Conservation (phyloP, 92 coral and sea anemone genomes). For the Palythoa caribaeorum region DNA sequence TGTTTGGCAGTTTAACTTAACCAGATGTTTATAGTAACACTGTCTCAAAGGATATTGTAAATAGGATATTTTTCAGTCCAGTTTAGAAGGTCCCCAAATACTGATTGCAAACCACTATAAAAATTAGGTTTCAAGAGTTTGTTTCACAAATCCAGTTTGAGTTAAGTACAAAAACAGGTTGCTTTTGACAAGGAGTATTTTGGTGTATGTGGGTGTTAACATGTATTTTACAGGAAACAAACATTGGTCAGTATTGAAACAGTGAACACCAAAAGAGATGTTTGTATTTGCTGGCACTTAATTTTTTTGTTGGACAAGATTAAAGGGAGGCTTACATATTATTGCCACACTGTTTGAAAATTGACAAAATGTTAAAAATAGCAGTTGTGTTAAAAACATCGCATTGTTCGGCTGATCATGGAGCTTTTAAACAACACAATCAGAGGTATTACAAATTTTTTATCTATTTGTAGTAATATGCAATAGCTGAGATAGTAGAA, state of each 20-base stretch:
- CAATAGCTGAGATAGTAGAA: slow-evolving; percentile 27
- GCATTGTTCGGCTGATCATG: slow-evolving; percentile 21
- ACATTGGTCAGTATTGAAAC: slow-evolving; percentile 22
- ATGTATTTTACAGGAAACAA: slow-evolving; percentile 21
- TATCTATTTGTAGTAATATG: neutral
- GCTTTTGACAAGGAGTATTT: slow-evolving; percentile 16
- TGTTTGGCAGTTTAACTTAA: neutral
- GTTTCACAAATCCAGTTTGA: slow-evolving; percentile 6
- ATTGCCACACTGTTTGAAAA: slow-evolving; percentile 28
- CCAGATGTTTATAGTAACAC: neutral
- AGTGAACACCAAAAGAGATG: slow-evolving; percentile 28
- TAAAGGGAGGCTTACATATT: slow-evolving; percentile 22
- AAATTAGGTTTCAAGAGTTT: slow-evolving; percentile 8
- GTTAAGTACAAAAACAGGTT: slow-evolving; percentile 6
- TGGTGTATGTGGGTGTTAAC: slow-evolving; percentile 24
- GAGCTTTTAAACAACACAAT: slow-evolving; percentile 7
- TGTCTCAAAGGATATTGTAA: slow-evolving; percentile 18
- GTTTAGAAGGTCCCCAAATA: slow-evolving; percentile 8
- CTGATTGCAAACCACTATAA: slow-evolving; percentile 29
- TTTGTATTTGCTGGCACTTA: slow-evolving; percentile 16
- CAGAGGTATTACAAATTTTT: neutral
- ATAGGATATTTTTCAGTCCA: slow-evolving; percentile 10
- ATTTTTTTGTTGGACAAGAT: slow-evolving; percentile 21
- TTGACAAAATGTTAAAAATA: slow-evolving; percentile 31
- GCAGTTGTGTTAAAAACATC: slow-evolving; percentile 17